Base-by-base conservation (phyloP, 2,797 vertebrate species). In the Sebastes kiyomatsui region DNA sequence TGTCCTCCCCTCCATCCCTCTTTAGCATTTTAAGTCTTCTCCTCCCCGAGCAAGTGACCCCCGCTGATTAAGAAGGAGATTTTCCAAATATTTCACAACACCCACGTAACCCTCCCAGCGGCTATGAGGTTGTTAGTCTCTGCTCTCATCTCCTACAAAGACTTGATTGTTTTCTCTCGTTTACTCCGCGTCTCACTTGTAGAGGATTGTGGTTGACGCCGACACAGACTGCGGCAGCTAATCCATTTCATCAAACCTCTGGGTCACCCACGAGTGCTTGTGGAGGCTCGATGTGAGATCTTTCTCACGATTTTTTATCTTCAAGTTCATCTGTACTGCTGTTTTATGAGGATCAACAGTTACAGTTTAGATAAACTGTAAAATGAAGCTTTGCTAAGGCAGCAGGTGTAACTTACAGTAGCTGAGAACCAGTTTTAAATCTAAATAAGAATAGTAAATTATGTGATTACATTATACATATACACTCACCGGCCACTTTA, bases 81-180 rank as follows among this genome's bases (percentile, higher is more conserved):
- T 93, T 92, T 95, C 89, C 67, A 92, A 94, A 96, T 94, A 91
- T 88, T 94, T 94, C 90, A 75, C 88, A 46, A 91, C 93, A 84
- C 94, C 95, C 95, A 95, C 94, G 10, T 72, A 83, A 77, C 82
- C 89, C 85, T 46, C 87, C 86, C 74, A 33, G 78, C 30, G 66
- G 89, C 88, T 79, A 35, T 79, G 73, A 82, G 72, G 77, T 83
- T 85, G 79, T 86, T 83, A 16, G 83, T 84, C 66, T 86, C 58
- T 52, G 58, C 80, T 90, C 69, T 61, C 66, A 13, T 88, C 77
- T 52, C 75, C 25, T 2, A 95, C 93, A 95, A 94, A 92, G 90
- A 69, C 65, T 2, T 20, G 69, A 80, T 92, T 95, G 89, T 94
- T 80, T 70, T 12, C 14, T 68, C 13, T 12, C 9, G 35, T 88